Base-by-base conservation (phyloP, 2,113 vertebrate genomes). In the Anhinga anhinga region DNA sequence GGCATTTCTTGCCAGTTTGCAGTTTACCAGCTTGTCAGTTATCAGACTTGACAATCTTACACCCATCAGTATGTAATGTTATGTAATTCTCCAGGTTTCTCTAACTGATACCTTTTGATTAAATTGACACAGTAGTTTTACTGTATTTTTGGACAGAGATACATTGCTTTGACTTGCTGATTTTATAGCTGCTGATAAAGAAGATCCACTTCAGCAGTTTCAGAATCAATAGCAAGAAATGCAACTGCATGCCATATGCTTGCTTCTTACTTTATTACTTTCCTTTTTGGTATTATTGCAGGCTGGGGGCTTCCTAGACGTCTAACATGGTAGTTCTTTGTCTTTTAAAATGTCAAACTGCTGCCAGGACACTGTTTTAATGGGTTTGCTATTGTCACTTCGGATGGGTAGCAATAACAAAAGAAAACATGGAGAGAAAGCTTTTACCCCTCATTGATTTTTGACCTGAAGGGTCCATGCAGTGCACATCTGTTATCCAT, bases 141-240 rank as follows among this genome's bases (percentile, higher is more conserved):
- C 50, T 78, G 38, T 53, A 71, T 78, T 94, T 97, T 88, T 49
- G 88, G 93, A 38, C 66, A 73, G 38, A 92, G 80, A 81, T 66
- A 9, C 62, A 84, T 79, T 86, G 19, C 61, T 90, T 88, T 93
- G 44, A 56, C 55, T 96, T 91, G 49, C 59, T 95, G 82, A 93
- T 93, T 95, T 82, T 81, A 80, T 61, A 78, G 52, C 53, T 82
- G 49, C 70, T 93, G 90, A 94, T 91, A 94, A 94, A 95, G 81
- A 87, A 93, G 77, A 92, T 97, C 59, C 44, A 61, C 36, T 93
- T 95, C 91, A 97, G 86, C 83, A 79, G 65, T 79, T 88, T 91
- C 76, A 95, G 80, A 96, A 91, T 92, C 90, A 88, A 95, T 96
- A 93, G 55, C 59, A 95, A 91, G 56, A 95, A 92, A 89, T 79